A percentile compares a stretch with the other conserved stretches of the same genome.
Conservation (phyloP, 1,140 invertebrate genomes). For the Atopsyche davidsoni region DNA sequence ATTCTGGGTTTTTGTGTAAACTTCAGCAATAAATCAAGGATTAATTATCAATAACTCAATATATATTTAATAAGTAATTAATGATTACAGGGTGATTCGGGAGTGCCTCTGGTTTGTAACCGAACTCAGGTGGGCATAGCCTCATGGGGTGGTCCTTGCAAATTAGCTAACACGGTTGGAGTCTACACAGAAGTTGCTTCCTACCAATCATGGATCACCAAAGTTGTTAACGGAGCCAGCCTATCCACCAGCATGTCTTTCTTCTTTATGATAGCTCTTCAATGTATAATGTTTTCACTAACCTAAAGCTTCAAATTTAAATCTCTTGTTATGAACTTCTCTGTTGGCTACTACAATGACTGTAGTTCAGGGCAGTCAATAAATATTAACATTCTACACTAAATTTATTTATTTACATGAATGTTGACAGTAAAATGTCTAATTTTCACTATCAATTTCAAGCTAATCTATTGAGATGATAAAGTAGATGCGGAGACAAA, state of each 20-base stretch:
- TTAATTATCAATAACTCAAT: neutral
- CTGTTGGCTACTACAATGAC: no score
- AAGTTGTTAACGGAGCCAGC: neutral
- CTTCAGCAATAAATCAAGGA: neutral
- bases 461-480: no score
- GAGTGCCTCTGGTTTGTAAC: slow-evolving; percentile 48
- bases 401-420: no score
- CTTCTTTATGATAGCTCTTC: no score
- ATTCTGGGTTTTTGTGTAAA: neutral
- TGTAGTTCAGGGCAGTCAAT: no score
- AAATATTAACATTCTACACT: no score
- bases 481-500: no score
- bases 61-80: slow-evolving; percentile 4
- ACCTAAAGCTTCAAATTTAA: no score
- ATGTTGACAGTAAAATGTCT: no score
- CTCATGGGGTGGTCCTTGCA: slow-evolving; percentile 48
- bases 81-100: slow-evolving; percentile 53
- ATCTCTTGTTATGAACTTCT: no score
- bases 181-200: slow-evolving; percentile 51
- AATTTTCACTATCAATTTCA: no score
- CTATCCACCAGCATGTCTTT: neutral
- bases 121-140: slow-evolving; percentile 47
- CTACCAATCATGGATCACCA: slow-evolving; percentile 49
- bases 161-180: slow-evolving; percentile 37
- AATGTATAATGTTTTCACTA: no score